Evolutionary conservation across 2,797 vertebrate species (phyloP).

Genomic region (Phataginus tetradactyla): DNA sequence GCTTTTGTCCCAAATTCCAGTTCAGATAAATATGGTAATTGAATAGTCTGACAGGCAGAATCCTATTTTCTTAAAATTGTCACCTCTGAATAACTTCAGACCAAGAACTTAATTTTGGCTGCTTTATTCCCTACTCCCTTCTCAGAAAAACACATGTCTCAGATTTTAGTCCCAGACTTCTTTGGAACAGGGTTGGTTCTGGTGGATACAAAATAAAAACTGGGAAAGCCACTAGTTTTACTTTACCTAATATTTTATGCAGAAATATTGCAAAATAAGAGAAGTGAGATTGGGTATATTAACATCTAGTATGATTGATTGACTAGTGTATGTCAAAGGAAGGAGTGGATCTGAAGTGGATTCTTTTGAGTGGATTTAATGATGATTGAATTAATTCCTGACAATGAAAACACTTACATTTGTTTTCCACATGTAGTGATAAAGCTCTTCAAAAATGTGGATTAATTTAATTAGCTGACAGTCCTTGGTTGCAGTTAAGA

Average conservation of each 20-base stretch:
- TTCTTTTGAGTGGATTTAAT: background rate
- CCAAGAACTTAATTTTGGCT: background rate
- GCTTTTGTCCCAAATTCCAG: background rate
- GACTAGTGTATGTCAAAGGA: background rate
- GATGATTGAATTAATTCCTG: conserved; percentile 19
- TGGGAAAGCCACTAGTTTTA: background rate
- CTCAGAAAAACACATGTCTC: background rate
- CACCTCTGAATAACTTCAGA: background rate
- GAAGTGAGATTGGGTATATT: background rate
- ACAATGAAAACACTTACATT: background rate
- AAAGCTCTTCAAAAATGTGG: conserved; percentile 35
- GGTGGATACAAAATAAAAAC: background rate
- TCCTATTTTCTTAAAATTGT: background rate
- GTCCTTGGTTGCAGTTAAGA: background rate
- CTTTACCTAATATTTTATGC: background rate
- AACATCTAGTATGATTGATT: background rate
- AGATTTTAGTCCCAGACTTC: background rate
- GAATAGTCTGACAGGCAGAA: background rate
- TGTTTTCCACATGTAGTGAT: conserved; percentile 31
- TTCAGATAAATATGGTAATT: background rate
- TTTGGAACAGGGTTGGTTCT: background rate
- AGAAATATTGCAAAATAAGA: conserved; percentile 15
- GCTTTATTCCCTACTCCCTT: background rate
- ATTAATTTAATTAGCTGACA: conserved; percentile 57
- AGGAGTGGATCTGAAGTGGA: background rate